Conservation (phyloP, 1,140 invertebrate genomes). For the Temnothorax curvispinosus region DNA sequence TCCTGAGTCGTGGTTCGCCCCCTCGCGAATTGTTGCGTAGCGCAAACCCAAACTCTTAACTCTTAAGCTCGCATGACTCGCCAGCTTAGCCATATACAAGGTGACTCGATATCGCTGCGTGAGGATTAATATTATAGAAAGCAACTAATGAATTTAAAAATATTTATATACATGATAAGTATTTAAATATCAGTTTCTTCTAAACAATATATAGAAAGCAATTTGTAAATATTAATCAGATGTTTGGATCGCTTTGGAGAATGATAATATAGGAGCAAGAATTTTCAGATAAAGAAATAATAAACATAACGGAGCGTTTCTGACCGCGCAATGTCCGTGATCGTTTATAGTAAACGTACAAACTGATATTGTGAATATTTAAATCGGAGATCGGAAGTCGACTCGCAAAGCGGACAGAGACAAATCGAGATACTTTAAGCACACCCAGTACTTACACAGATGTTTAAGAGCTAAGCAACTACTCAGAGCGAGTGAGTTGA, state of each 20-base stretch:
- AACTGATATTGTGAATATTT: conserved; percentile 23
- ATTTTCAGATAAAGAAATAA: neutral
- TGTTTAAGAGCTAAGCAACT: conserved; percentile 84
- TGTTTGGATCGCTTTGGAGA: neutral
- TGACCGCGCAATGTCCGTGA: neutral
- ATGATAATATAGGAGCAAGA: neutral
- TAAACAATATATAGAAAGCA: neutral
- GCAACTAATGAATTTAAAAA: neutral
- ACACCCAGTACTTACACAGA: conserved; percentile 83
- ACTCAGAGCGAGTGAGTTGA: conserved; percentile 85
- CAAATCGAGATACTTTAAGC: conserved; percentile 79
- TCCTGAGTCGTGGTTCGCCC: conserved; percentile 77
- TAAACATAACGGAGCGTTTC: neutral
- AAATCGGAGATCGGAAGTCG: conserved; percentile 45
- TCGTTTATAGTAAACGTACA: neutral
- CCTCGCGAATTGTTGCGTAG: conserved; percentile 79
- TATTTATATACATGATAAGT: neutral
- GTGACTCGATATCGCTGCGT: conserved; percentile 53
- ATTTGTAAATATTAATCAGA: neutral
- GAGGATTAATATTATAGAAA: neutral
- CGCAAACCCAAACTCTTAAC: conserved; percentile 78
- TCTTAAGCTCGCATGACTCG: conserved; percentile 75
- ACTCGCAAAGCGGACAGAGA: conserved; percentile 50
- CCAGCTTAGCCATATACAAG: conserved; percentile 60
- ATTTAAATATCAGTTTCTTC: neutral